A percentile compares a stretch with the other conserved stretches of the same genome.
phyloP scores from a whole-genome alignment of 2,113 vertebrate genomes.

The Malurus cyaneus region DNA sequence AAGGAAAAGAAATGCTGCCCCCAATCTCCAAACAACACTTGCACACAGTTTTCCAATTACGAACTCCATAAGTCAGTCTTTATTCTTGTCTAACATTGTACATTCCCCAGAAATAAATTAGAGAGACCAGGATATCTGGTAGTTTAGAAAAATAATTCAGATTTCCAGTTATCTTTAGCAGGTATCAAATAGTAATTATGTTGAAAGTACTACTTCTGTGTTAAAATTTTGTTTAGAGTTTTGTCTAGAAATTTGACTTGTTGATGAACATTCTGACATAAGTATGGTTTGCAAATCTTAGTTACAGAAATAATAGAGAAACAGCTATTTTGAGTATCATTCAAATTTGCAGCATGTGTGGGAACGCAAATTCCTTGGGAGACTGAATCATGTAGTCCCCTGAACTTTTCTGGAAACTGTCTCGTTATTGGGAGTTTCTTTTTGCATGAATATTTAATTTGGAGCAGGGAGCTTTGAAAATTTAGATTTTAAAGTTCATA shows the following conservation, averaged over 20 bases:
- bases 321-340: background rate
- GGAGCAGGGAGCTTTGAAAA: background rate
- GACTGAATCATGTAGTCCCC: background rate
- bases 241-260: background rate
- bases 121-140: background rate
- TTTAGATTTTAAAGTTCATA: background rate
- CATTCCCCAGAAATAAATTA: background rate
- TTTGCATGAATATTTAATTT: background rate
- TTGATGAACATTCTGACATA: background rate
- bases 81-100: background rate
- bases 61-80: background rate
- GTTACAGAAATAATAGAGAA: background rate
- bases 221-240: background rate
- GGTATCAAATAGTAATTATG: background rate
- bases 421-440: background rate
- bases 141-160: background rate
- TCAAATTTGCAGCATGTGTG: background rate
- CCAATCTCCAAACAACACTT: rapidly evolving
- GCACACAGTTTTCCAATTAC: background rate
- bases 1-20: background rate
- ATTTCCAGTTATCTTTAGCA: background rate
- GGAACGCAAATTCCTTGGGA: background rate
- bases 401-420: background rate
- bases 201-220: background rate
- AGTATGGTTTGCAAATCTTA: background rate